Base-by-base conservation (phyloP, 2,113 vertebrate genomes). In the Lutjanus erythropterus region DNA sequence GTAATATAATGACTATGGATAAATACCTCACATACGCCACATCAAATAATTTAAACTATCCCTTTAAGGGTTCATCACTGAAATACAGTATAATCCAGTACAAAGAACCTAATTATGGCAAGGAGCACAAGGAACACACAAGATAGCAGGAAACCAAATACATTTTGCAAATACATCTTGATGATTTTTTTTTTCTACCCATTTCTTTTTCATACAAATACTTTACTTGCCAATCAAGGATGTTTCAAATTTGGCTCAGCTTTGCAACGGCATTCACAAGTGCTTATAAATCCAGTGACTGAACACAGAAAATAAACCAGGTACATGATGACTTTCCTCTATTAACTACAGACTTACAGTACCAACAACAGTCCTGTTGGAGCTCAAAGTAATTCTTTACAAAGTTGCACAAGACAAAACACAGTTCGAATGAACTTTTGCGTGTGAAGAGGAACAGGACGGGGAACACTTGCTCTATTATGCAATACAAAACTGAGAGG, bases 251-350 rank as follows among this genome's bases (percentile, higher is more conserved):
- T 59, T 80, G 90, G 89, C 92, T 93, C 91, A 92, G 87, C 64
- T 92, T 78, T 84, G 91, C 91, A 84, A 81, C 69, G 88, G 85
- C 81, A 84, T 90, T 87, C 39, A 84, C 64, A 64, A 84, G 78
- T 80, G 80, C 62, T 89, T 86, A 35, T 39, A 88, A 84, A 81
- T 92, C 87, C 90, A 93, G 89, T 92, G 90, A 93, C 66, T 83
- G 59, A 83, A 86, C 42, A 87, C 64, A 86, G 61, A 82, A 82
- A 76, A 79, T 25, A 83, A 81, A 69, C 47, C 72, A 78, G 71
- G 88, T 80, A 81, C 49, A 80, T 42, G 64, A 73, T 78, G 61
- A 73, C 46, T 67, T 41, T 44, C 33, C 49, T 70, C 69, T 60
- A 69, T 9, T 76, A 27, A 79, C 59, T 47, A 86, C 27, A 52